Conservation (phyloP, 2,797 vertebrate species). For the Anniella stebbinsi region DNA sequence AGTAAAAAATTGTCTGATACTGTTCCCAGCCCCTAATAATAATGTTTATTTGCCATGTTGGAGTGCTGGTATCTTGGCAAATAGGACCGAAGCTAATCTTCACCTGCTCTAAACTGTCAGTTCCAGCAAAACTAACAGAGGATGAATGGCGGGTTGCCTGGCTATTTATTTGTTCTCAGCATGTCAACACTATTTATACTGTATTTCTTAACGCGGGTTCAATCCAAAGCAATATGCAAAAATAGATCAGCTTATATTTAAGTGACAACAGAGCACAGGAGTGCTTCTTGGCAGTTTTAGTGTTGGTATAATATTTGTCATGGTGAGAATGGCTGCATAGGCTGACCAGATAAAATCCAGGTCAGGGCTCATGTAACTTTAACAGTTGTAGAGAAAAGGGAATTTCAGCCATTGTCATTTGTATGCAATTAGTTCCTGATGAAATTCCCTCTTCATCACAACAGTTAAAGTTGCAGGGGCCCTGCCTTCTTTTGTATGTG, state of each 20-base stretch:
- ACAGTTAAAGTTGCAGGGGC: no score
- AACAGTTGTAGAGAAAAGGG: no score
- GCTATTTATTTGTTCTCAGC: constrained; percentile 3
- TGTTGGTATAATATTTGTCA: neutral
- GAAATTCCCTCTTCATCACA: no score
- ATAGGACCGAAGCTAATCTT: constrained; percentile 33
- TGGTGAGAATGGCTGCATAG: neutral
- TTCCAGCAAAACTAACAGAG: neutral
- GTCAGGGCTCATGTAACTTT: no score
- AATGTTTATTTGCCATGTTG: constrained; percentile 44
- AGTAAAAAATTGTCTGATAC: constrained; percentile 35
- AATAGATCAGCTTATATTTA: neutral
- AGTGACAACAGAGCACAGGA: neutral
- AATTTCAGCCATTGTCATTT: no score
- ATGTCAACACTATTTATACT: neutral
- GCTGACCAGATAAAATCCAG: no score
- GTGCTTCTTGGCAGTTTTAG: neutral
- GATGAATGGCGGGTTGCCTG: neutral
- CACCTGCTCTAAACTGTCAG: neutral
- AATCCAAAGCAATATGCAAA: neutral
- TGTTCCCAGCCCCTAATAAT: constrained; percentile 28
- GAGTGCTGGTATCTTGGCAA: constrained; percentile 48
- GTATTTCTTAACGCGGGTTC: neutral
- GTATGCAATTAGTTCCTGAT: no score
- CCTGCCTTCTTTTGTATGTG: no score